Conservation (phyloP, 2,888 invertebrate genomes). For the Azorinus chamasolen region DNA sequence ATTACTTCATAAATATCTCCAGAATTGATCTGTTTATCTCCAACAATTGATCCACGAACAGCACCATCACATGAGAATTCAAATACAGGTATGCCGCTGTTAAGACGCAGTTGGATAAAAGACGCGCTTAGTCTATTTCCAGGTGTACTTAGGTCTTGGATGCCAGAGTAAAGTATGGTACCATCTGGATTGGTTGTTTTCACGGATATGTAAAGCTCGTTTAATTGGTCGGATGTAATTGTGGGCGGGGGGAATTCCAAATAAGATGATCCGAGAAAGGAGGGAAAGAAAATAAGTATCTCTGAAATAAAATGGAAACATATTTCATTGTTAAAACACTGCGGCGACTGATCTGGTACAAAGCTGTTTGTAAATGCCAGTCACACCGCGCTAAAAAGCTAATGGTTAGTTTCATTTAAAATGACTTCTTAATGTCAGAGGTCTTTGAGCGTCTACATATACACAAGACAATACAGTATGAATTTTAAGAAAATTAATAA, state of each 20-base stretch:
- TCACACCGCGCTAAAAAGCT: too few species aligned
- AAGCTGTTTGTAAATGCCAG: too few species aligned
- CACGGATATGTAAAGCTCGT: slow-evolving; percentile 44
- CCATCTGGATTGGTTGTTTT: slow-evolving; percentile 38
- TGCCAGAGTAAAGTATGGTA: slow-evolving; percentile 28
- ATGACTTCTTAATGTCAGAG: too few species aligned
- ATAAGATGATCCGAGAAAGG: slow-evolving; percentile 37
- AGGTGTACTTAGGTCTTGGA: slow-evolving; percentile 16
- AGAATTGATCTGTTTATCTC: slow-evolving; percentile 14
- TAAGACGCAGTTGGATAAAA: slow-evolving; percentile 33
- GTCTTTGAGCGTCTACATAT: too few species aligned
- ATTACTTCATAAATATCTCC: slow-evolving; percentile 41
- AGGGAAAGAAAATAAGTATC: slow-evolving; percentile 39
- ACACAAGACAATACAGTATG: too few species aligned
- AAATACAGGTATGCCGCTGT: slow-evolving; percentile 33
- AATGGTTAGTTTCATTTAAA: too few species aligned
- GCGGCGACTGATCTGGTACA: too few species aligned
- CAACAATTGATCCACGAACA: slow-evolving; percentile 5
- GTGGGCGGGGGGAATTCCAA: slow-evolving; percentile 23
- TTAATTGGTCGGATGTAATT: slow-evolving; percentile 27
- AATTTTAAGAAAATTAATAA: too few species aligned
- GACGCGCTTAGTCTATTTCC: background rate
- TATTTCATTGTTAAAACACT: too few species aligned
- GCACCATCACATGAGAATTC: slow-evolving; percentile 44
- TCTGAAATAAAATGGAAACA: slow-evolving; percentile 33